Base-by-base conservation (phyloP, 1,140 invertebrate species). In the Eufriesea mexicana region DNA sequence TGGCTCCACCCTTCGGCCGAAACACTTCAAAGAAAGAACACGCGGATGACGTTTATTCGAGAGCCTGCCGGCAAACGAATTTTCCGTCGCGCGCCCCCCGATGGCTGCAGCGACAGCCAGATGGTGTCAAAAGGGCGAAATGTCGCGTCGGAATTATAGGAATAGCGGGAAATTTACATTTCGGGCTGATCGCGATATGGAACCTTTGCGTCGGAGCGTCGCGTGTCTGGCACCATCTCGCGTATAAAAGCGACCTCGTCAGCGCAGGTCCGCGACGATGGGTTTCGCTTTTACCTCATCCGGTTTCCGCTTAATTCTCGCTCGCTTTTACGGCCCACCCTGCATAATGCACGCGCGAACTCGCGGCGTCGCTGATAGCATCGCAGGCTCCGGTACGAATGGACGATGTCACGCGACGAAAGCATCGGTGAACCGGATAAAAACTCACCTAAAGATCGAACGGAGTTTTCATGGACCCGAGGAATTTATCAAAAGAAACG, bases 241-340 rank as follows among this genome's bases (percentile, higher is more conserved):
- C 47, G 14, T 2, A 14, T 47, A 62, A 75, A 75, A 75, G 72
- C 72, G 55, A 74, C n/a, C 49, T 35, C 23, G 7, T 51, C 16
- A 4, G 35, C 20, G 28, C 16, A 70, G 51, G 42, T 28, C 20
- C 54, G 14, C 47, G 62, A 45, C 49, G 51, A n/a, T 51, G 57
- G 14, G 35, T n/a, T 62, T 62, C 45, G 68, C 78, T 79, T 62
- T 79, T 73, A 73, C 62, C 54, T 61, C 67, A 49, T 16, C 25
- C 42, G 6, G 54, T 49, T 51, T 35, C 78, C 16, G 57, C 42
- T 79, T 73, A 79, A 71, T 61, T 54, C 77, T 0, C 77, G 25
- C 18, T 47, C 35, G 61, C 28, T 23, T 67, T 55, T 25, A n/a
- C 23, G 35, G 23, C 2, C 10, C 35, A 14, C 20, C 25, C 10